Evolutionary conservation across 2,888 invertebrate genomes (phyloP).

Genomic region (Drosophila yooni): DNA sequence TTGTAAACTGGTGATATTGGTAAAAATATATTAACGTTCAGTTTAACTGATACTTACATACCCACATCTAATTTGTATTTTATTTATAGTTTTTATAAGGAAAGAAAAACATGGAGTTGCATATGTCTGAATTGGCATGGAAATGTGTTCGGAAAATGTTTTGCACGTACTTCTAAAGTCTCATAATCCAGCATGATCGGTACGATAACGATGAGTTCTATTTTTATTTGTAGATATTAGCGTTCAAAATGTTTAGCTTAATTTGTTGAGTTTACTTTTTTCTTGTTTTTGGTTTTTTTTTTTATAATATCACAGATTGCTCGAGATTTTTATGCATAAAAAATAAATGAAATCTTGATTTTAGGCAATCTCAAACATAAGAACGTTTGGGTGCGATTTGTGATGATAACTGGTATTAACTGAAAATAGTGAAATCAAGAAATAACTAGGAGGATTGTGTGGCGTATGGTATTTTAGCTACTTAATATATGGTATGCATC

Average conservation of each 20-base stretch:
- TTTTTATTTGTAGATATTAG: slow-evolving; percentile 33
- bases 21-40: slow-evolving; percentile 70
- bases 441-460: slow-evolving; percentile 20
- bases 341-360: slow-evolving; percentile 49
- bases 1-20: slow-evolving; percentile 42
- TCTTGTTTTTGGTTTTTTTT: slow-evolving; percentile 32
- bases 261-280: slow-evolving; percentile 37
- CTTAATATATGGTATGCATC: slow-evolving; percentile 49
- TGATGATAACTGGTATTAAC: slow-evolving; percentile 15
- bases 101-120: slow-evolving; percentile 27
- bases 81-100: slow-evolving; percentile 28
- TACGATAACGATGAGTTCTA: slow-evolving; percentile 43
- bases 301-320: slow-evolving; percentile 83
- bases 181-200: slow-evolving; percentile 31
- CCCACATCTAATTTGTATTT: slow-evolving; percentile 38
- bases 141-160: slow-evolving; percentile 36
- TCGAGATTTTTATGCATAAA: slow-evolving; percentile 79
- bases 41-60: slow-evolving; percentile 61
- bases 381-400: slow-evolving; percentile 37
- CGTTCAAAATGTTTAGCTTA: slow-evolving; percentile 24
- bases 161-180: slow-evolving; percentile 24
- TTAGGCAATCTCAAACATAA: slow-evolving; percentile 75
- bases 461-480: slow-evolving; percentile 67
- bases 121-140: slow-evolving; percentile 34
- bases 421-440: slow-evolving; percentile 45